Percentiles rank a stretch among this genome's conserved stretches.
Evolutionary conservation across 2,797 vertebrate species (phyloP).

Genomic region (Huso huso): DNA sequence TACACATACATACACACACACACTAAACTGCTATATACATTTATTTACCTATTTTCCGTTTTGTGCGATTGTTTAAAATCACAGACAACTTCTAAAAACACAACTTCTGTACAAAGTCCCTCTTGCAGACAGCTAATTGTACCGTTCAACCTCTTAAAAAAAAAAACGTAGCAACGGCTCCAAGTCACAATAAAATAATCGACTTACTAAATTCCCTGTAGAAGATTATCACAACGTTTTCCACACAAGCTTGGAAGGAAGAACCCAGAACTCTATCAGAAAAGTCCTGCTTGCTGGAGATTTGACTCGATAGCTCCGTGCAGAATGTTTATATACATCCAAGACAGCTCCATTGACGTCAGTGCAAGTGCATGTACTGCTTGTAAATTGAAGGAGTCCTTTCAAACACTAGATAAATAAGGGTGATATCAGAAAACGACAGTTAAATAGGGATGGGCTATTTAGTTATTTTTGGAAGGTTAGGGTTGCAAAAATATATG

Average conservation of each 20-base stretch:
- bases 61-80: too few relatives aligned
- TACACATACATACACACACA: too few relatives aligned
- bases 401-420: slow-evolving; percentile 21
- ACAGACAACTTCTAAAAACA: too few relatives aligned
- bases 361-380: slow-evolving; percentile 49
- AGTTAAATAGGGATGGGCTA: slow-evolving; percentile 1
- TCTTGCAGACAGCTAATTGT: background rate
- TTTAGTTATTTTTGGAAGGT: background rate
- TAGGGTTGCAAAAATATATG: background rate
- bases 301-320: slow-evolving; percentile 28
- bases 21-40: too few relatives aligned
- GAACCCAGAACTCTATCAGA: slow-evolving; percentile 23
- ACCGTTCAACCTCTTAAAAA: background rate
- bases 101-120: too few relatives aligned
- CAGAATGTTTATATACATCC: slow-evolving; percentile 63
- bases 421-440: slow-evolving; percentile 21
- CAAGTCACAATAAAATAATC: slow-evolving; percentile 7
- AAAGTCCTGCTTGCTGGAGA: slow-evolving; percentile 35
- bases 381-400: slow-evolving; percentile 47
- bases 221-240: slow-evolving; percentile 31
- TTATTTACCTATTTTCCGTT: too few relatives aligned
- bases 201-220: slow-evolving; percentile 38
- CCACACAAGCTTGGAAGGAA: slow-evolving; percentile 16
- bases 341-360: slow-evolving; percentile 68
- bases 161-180: too few relatives aligned